These are phyloP conservation scores for Crotalus horridus DNA, from an alignment of 2,113 vertebrate species.

Conservation along the genomic window DNA sequence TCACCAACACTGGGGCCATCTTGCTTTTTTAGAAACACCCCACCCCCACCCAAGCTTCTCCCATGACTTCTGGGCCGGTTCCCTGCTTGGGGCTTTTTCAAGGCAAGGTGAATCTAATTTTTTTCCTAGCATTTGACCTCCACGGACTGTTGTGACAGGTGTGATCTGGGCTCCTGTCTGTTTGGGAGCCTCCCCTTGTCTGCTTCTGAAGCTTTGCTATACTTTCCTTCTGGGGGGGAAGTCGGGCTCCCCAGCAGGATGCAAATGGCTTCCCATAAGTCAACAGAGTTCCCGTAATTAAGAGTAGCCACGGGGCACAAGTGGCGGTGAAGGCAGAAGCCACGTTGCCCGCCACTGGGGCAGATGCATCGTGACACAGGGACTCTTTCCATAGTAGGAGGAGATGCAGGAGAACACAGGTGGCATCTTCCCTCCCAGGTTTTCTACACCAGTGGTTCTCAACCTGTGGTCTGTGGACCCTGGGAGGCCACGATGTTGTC, in stretches of 20 bases:
- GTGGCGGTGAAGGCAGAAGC: background rate
- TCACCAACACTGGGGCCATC: no score
- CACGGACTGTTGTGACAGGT: no score
- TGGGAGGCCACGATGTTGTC: no score
- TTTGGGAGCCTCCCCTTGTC: no score
- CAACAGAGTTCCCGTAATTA: background rate
- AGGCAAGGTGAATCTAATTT: background rate
- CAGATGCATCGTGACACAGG: no score
- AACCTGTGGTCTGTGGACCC: no score
- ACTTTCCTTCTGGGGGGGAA: background rate
- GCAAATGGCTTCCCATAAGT: background rate
- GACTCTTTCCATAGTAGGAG: no score
- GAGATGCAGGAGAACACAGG: no score
- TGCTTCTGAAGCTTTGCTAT: background rate
- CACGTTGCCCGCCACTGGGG: background rate
- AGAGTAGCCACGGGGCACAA: background rate
- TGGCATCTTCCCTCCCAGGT: no score
- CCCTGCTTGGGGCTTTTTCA: background rate
- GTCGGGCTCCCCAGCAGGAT: background rate
- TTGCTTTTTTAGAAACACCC: no score
- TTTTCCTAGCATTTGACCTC: background rate
- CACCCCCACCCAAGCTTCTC: background rate
- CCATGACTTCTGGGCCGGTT: background rate
- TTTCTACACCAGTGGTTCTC: no score
- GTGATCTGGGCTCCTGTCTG: no score